Percentiles rank a stretch among this genome's conserved stretches.
These are phyloP conservation scores for Cabera pusaria DNA, from an alignment of 2,888 invertebrate species.

Conservation along the genomic window DNA sequence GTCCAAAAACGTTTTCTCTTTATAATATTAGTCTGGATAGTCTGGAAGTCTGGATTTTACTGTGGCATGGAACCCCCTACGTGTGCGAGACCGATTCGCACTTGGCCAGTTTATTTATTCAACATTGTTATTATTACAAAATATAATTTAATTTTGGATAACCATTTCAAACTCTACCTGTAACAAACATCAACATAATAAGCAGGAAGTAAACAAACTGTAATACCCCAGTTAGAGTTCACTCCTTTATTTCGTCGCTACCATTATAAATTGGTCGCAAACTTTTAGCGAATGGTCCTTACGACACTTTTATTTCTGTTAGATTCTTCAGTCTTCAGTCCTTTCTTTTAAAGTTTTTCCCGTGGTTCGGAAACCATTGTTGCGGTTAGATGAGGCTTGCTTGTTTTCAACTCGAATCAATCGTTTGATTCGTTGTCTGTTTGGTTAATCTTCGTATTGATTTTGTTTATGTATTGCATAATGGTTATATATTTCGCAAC, in stretches of 20 bases:
- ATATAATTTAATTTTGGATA: too few species aligned
- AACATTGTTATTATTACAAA: too few species aligned
- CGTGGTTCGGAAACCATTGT: slow-evolving; percentile 14
- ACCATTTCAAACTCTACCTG: slow-evolving; percentile 3
- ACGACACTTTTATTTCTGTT: slow-evolving; percentile 20
- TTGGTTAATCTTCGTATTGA: too few species aligned
- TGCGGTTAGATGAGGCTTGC: slow-evolving; percentile 19
- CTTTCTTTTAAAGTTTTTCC: slow-evolving; percentile 25
- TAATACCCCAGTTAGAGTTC: slow-evolving; percentile 5
- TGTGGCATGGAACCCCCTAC: too few species aligned
- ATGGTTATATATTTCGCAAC: too few species aligned
- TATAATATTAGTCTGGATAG: too few species aligned
- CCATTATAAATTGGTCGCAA: slow-evolving; percentile 22
- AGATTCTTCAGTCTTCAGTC: too few species aligned
- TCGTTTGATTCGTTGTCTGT: slow-evolving; percentile 6
- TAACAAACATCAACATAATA: slow-evolving; percentile 9
- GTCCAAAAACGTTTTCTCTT: too few species aligned
- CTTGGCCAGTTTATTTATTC: too few species aligned
- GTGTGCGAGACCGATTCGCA: too few species aligned
- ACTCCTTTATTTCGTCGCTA: slow-evolving; percentile 19
- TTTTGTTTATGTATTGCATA: too few species aligned
- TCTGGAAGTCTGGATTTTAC: too few species aligned
- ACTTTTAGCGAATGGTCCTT: slow-evolving; percentile 13
- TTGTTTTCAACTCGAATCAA: slow-evolving; percentile 24
- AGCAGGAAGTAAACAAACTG: slow-evolving; percentile 13